Percentiles rank a stretch among this genome's conserved stretches.
phyloP scores from a whole-genome alignment of 64 coral and sea anemone genomes.

The Platygyra sinensis region DNA sequence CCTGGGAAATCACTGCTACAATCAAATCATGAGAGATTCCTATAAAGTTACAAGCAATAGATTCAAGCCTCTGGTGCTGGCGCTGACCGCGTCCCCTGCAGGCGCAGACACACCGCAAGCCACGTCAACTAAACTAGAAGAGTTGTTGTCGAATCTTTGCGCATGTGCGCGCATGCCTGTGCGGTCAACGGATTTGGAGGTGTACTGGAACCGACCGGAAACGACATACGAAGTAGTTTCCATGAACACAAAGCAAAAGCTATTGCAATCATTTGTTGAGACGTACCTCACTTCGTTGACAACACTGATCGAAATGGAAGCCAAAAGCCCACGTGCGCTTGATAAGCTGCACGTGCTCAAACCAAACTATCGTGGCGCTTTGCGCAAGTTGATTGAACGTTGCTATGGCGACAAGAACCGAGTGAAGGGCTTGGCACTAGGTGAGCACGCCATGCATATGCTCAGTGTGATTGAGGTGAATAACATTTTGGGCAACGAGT shows the following conservation, averaged over 20 bases:
- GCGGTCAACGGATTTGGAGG: conserved; percentile 57
- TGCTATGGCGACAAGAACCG: conserved; percentile 53
- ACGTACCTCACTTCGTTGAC: conserved; percentile 35
- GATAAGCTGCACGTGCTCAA: conserved; percentile 16
- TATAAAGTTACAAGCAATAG: conserved; percentile 46
- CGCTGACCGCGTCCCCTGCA: conserved; percentile 83
- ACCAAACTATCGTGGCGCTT: conserved; percentile 60
- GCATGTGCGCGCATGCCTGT: conserved; percentile 78
- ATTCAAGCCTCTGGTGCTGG: conserved; percentile 83
- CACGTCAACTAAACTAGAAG: conserved; percentile 57
- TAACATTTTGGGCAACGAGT: conserved; percentile 66
- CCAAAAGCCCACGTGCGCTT: conserved; percentile 23
- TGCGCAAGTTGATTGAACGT: conserved; percentile 74
- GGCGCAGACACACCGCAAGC: conserved; percentile 54
- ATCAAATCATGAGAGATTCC: conserved; percentile 83
- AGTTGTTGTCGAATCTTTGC: conserved; percentile 64
- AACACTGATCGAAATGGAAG: background rate
- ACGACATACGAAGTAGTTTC: conserved; percentile 50
- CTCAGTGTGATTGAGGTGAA: conserved; percentile 85
- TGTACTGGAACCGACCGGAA: conserved; percentile 78
- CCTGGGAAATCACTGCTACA: conserved; percentile 83
- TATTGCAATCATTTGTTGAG: conserved; percentile 47
- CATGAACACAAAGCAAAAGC: conserved; percentile 53
- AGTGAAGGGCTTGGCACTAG: conserved; percentile 67
- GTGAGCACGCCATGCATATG: conserved; percentile 89